A percentile compares a stretch with the other conserved stretches of the same genome.
Conservation (phyloP, 2,888 invertebrate species). For the Drosophila mayaguana region DNA sequence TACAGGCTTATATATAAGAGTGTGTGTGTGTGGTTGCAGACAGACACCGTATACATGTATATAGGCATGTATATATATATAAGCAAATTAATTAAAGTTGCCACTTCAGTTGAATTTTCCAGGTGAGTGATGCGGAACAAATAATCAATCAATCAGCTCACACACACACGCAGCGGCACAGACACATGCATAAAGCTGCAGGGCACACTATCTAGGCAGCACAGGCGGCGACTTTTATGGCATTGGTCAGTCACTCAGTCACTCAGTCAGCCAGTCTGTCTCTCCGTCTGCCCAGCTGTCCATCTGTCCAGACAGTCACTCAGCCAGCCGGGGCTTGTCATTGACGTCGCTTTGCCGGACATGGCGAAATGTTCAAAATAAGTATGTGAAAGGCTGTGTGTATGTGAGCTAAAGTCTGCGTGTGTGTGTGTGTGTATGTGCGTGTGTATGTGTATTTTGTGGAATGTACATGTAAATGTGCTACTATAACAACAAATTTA, state of each 20-base stretch:
- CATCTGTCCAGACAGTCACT: slow-evolving; percentile 49
- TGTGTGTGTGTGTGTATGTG: slow-evolving; percentile 18
- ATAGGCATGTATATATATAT: slow-evolving; percentile 28
- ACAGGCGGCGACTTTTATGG: slow-evolving; percentile 64
- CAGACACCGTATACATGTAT: slow-evolving; percentile 38
- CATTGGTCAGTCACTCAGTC: slow-evolving; percentile 52
- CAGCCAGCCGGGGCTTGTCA: slow-evolving; percentile 71
- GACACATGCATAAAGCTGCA: slow-evolving; percentile 56
- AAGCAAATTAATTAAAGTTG: slow-evolving; percentile 83
- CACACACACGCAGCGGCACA: slow-evolving; percentile 38
- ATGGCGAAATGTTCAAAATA: slow-evolving; percentile 77
- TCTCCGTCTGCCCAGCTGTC: slow-evolving; percentile 26
- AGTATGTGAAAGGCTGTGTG: slow-evolving; percentile 52
- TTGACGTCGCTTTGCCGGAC: slow-evolving; percentile 70
- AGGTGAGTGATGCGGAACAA: slow-evolving; percentile 85
- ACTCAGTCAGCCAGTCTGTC: slow-evolving; percentile 40
- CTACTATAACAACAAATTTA: slow-evolving; percentile 46
- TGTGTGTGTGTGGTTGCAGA: slow-evolving; percentile 17
- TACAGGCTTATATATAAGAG: slow-evolving; percentile 4
- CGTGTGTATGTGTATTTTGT: slow-evolving; percentile 22
- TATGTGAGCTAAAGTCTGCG: slow-evolving; percentile 17
- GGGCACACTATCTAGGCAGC: slow-evolving; percentile 70
- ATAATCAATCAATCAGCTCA: slow-evolving; percentile 84
- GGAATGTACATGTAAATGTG: slow-evolving; percentile 69
- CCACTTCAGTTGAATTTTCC: slow-evolving; percentile 84